Conservation (phyloP, 2,888 invertebrate genomes). For the Tipula lateralis region DNA sequence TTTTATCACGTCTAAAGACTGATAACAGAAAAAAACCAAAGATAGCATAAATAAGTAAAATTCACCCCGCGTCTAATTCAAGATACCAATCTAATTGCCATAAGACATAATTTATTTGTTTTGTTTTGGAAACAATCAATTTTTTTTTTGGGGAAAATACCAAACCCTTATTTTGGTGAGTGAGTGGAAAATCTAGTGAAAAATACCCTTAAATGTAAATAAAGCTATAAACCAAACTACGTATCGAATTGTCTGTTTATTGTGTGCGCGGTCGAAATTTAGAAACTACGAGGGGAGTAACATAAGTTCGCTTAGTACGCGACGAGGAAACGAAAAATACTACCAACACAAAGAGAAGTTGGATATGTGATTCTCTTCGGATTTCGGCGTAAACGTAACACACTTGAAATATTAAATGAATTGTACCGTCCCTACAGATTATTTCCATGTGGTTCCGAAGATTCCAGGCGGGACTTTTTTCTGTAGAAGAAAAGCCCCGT, state of each 20-base stretch:
- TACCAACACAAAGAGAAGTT: too few relatives aligned
- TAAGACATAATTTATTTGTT: background rate
- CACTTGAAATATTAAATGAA: too few relatives aligned
- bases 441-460: too few relatives aligned
- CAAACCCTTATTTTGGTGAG: background rate
- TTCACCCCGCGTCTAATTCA: background rate
- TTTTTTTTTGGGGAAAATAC: background rate
- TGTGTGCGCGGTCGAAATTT: too few relatives aligned
- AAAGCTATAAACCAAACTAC: background rate
- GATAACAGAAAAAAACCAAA: background rate
- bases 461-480: too few relatives aligned
- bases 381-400: too few relatives aligned
- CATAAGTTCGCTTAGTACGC: too few relatives aligned
- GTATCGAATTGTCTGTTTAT: background rate
- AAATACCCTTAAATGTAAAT: background rate
- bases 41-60: background rate
- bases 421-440: too few relatives aligned
- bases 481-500: too few relatives aligned
- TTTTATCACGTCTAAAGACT: background rate
- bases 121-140: background rate
- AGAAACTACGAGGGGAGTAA: too few relatives aligned
- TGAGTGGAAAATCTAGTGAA: background rate
- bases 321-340: too few relatives aligned
- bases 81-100: background rate
- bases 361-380: too few relatives aligned